Conservation (phyloP, 1,140 invertebrate genomes). For the Cyclargus thomasi region DNA sequence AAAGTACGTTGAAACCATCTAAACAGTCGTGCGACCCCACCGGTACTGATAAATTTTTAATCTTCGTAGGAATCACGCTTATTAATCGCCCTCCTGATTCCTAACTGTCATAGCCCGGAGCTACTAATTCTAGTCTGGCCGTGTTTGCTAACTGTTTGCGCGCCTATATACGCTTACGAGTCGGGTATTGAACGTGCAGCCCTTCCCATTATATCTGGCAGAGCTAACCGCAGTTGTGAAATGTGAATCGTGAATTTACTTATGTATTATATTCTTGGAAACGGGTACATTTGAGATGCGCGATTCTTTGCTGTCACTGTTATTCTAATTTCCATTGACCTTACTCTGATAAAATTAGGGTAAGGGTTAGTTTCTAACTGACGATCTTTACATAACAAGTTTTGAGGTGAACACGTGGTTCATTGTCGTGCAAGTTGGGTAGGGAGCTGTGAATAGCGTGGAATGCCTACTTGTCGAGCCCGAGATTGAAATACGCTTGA, state of each 20-base stretch:
- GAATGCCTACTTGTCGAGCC: background rate
- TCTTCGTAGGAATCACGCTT: background rate
- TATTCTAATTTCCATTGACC: constrained; percentile 15
- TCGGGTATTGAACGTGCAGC: background rate
- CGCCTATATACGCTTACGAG: background rate
- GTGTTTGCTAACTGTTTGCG: background rate
- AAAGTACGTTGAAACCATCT: too few species aligned
- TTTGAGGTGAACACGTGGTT: constrained; percentile 13
- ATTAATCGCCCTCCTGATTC: background rate
- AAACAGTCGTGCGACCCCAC: background rate
- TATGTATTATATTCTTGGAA: constrained; percentile 8
- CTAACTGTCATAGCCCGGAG: background rate
- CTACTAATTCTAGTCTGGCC: background rate
- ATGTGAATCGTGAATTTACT: background rate
- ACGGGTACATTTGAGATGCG: background rate
- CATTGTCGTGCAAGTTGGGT: background rate
- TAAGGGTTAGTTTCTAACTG: constrained; percentile 9
- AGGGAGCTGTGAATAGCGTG: background rate
- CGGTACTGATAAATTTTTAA: background rate
- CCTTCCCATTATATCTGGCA: background rate
- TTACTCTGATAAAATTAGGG: background rate
- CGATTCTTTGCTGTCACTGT: background rate
- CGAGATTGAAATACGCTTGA: background rate
- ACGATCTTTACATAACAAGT: constrained; percentile 7
- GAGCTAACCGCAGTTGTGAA: constrained; percentile 4